Evolutionary conservation across 2,113 vertebrate genomes (phyloP).

Genomic region (Carassius carassius): DNA sequence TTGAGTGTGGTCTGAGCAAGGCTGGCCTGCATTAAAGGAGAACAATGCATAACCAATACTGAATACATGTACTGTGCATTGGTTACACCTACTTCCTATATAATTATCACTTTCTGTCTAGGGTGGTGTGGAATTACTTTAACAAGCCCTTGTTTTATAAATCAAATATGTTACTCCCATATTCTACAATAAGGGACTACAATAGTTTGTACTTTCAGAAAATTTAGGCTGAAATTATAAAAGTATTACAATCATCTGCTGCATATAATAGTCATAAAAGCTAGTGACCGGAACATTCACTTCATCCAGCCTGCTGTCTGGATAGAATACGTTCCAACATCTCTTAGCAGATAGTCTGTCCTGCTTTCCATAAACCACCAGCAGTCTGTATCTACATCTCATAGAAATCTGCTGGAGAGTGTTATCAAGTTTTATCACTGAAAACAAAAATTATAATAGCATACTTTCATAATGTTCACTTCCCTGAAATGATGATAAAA

Average conservation of each 20-base stretch:
- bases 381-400: slow-evolving; percentile 1
- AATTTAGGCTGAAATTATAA: not conserved
- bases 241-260: not conserved
- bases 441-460: not conserved
- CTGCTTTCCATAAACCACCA: slow-evolving; percentile 23
- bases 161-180: not conserved
- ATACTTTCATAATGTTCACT: not conserved
- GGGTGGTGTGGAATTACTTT: not conserved
- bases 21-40: not conserved
- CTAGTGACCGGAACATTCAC: not conserved
- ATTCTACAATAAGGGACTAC: not conserved
- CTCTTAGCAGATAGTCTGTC: slow-evolving; percentile 27
- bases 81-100: not conserved
- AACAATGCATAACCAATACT: not conserved
- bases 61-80: not conserved
- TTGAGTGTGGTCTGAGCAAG: not conserved
- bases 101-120: not conserved
- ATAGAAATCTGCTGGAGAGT: not conserved
- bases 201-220: not conserved
- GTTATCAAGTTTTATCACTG: not conserved
- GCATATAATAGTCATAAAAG: not conserved
- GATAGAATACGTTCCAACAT: slow-evolving; percentile 11
- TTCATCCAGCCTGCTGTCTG: not conserved
- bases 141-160: not conserved
- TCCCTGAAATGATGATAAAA: not conserved